A percentile compares a stretch with the other conserved stretches of the same genome.
Evolutionary conservation across 2,888 invertebrate species (phyloP).

Genomic region (Andrena dorsata): DNA sequence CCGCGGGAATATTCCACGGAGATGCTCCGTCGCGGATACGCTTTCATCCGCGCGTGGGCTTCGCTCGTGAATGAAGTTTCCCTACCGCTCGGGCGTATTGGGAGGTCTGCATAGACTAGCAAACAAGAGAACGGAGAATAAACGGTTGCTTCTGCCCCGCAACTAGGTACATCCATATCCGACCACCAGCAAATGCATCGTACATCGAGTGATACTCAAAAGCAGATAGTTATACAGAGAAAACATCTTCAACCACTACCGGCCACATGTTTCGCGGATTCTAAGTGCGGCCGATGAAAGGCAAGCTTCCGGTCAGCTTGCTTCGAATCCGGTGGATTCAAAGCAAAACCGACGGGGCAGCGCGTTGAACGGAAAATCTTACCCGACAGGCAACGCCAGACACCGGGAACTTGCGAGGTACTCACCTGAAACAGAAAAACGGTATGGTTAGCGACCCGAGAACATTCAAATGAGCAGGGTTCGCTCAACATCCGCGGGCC

Average conservation of each 20-base stretch:
- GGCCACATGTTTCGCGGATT: no score
- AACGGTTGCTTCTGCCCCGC: no score
- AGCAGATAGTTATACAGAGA: not conserved
- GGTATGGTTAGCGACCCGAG: not conserved
- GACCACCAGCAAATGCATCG: no score
- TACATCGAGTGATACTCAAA: no score
- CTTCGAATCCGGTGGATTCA: conserved; percentile 36
- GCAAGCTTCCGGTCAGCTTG: conserved; percentile 62
- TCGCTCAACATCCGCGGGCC: not conserved
- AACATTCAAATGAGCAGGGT: not conserved
- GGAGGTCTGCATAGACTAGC: no score
- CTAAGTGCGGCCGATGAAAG: conserved; percentile 8
- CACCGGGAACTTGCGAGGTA: conserved; percentile 36
- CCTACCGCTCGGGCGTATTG: no score
- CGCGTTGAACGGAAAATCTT: conserved; percentile 27
- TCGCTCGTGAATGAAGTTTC: no score
- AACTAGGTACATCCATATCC: no score
- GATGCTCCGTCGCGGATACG: conserved; percentile 58
- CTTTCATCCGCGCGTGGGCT: conserved; percentile 61
- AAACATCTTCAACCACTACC: conserved; percentile 24
- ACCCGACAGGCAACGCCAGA: conserved; percentile 34
- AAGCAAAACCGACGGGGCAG: conserved; percentile 59
- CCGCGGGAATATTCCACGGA: conserved; percentile 46
- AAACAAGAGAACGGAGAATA: no score
- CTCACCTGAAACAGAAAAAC: conserved; percentile 78